A percentile compares a stretch with the other conserved stretches of the same genome.
Evolutionary conservation across 35 echinoderm and acorn worm genomes (phyloP).

Genomic region (Ophiothrix spiculata): DNA sequence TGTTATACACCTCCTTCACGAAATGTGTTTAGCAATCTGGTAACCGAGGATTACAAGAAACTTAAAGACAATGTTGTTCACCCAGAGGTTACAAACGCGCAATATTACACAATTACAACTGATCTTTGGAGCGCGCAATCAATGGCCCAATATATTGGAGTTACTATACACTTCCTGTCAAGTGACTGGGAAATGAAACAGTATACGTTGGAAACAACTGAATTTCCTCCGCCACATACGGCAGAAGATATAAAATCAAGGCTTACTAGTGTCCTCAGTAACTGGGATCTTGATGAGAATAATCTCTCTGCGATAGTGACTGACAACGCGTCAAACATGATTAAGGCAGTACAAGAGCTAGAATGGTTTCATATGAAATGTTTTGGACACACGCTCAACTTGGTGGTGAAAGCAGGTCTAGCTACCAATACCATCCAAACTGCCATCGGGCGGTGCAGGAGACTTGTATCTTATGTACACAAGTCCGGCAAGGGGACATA

Average conservation of each 20-base stretch:
- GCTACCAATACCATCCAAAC: neutral
- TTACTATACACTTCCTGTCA: constrained; percentile 15
- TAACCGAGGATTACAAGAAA: constrained; percentile 25
- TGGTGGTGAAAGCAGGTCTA: constrained; percentile 30
- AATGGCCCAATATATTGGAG: constrained; percentile 17
- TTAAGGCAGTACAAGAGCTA: neutral
- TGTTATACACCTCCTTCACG: constrained; percentile 14
- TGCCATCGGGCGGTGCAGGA: constrained; percentile 23
- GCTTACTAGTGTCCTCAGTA: neutral
- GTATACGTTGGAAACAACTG: neutral
- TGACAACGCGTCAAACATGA: constrained; percentile 18
- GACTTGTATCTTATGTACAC: constrained; percentile 35
- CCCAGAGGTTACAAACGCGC: neutral
- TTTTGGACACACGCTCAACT: constrained; percentile 32
- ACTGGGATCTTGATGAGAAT: neutral
- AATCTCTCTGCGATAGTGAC: constrained; percentile 15
- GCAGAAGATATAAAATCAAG: constrained; percentile 7
- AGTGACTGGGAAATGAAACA: neutral
- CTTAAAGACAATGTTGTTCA: neutral
- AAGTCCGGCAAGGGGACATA: constrained; percentile 13
- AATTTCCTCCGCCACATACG: constrained; percentile 3
- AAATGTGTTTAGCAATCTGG: neutral
- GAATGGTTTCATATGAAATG: constrained; percentile 7
- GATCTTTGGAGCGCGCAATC: constrained; percentile 32
- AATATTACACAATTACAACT: neutral